phyloP scores from a whole-genome alignment of 2,113 vertebrate species.

The Spea bombifrons region DNA sequence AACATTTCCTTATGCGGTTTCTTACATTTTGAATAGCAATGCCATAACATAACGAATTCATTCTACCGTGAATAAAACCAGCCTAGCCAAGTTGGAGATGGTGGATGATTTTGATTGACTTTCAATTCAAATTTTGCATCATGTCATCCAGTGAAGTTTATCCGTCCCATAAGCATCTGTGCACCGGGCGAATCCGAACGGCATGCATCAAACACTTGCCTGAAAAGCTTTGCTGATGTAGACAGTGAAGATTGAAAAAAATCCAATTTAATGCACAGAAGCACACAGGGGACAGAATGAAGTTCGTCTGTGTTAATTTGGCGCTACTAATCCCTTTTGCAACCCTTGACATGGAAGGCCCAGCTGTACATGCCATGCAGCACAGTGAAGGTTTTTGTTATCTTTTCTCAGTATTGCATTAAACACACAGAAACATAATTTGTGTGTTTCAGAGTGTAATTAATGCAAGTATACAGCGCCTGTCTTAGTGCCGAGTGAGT shows the following conservation, averaged over 20 bases:
- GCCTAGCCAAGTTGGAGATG: no score
- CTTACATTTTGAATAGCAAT: no score
- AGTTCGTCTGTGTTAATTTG: constrained; percentile 30
- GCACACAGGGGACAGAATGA: constrained; percentile 25
- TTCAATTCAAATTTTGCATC: not conserved
- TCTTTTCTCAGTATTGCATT: no score
- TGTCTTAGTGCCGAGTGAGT: no score
- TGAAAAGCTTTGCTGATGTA: not conserved
- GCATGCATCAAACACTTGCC: not conserved
- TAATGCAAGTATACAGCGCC: no score
- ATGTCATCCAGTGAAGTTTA: not conserved
- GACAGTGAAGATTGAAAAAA: not conserved
- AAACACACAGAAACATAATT: no score
- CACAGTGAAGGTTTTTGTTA: not conserved
- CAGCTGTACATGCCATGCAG: not conserved
- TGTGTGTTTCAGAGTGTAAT: no score
- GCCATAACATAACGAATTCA: no score
- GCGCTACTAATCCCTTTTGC: constrained; percentile 33
- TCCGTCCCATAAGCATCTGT: not conserved
- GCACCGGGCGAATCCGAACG: not conserved
- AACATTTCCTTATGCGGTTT: no score
- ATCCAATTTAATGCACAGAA: constrained; percentile 40
- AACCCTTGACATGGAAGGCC: constrained; percentile 25
- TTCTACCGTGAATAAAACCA: no score
- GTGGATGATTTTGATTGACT: no score